Evolutionary conservation across 35 echinoderm and acorn worm species (phyloP).

Genomic region (Nesometra sesokonis): DNA sequence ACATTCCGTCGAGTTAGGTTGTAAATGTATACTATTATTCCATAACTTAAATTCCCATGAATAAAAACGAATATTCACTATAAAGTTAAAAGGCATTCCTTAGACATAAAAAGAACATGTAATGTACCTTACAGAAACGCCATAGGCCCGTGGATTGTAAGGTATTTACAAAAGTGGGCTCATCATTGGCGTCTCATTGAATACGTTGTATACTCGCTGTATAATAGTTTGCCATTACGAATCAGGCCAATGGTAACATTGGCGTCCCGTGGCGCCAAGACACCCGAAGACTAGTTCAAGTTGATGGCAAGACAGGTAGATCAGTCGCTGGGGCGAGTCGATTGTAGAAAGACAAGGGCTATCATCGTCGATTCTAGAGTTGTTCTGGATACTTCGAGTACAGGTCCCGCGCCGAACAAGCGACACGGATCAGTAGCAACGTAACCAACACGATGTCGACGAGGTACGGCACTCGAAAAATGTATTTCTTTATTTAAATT

Average conservation of each 20-base stretch:
- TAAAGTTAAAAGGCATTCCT: not conserved
- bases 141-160: not conserved
- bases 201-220: not conserved
- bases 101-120: not conserved
- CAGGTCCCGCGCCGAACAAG: not conserved
- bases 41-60: not conserved
- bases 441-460: not conserved
- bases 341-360: not conserved
- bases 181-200: not conserved
- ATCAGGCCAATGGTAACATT: not conserved
- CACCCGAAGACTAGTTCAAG: not conserved
- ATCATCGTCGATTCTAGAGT: not conserved
- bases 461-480: not conserved
- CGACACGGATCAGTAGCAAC: not conserved
- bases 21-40: not conserved
- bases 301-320: not conserved
- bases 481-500: no score
- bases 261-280: not conserved
- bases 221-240: not conserved
- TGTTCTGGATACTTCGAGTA: not conserved
- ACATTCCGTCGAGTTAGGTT: no score
- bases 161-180: not conserved
- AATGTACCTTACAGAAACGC: not conserved
- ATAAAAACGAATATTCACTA: not conserved
- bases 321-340: not conserved